Conservation (phyloP, 2,797 vertebrate genomes). For the Gephyroberyx darwinii region DNA sequence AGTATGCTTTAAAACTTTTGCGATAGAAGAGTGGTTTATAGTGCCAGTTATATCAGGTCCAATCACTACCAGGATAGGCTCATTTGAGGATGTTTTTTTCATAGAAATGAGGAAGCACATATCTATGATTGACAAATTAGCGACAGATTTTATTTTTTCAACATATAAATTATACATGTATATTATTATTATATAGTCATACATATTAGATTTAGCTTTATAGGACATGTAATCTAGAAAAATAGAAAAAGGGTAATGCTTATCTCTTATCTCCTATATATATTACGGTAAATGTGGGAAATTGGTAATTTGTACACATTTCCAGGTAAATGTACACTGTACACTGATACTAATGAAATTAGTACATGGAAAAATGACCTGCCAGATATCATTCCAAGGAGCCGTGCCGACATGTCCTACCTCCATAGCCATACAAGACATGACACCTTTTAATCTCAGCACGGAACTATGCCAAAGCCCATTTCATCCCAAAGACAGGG, state of each 20-base stretch:
- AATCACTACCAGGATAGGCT: constrained; percentile 33
- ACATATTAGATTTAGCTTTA: constrained; percentile 49
- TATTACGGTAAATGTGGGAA: neutral
- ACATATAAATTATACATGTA: constrained; percentile 10
- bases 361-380: constrained; percentile 75
- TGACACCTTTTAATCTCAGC: constrained; percentile 84
- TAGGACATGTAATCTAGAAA: constrained; percentile 49
- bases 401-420: constrained; percentile 67
- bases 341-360: constrained; percentile 64
- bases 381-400: constrained; percentile 73
- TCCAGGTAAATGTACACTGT: no score
- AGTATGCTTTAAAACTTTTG: constrained; percentile 22
- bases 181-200: constrained; percentile 24
- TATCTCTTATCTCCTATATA: constrained; percentile 53
- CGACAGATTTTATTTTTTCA: neutral
- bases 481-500: constrained; percentile 77
- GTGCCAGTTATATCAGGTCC: constrained; percentile 9
- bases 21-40: constrained; percentile 4
- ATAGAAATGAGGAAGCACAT: constrained; percentile 29
- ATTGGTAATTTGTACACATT: no score
- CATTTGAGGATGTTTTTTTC: constrained; percentile 38
- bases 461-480: constrained; percentile 77
- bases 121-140: neutral
- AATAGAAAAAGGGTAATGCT: constrained; percentile 41
- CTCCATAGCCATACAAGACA: constrained; percentile 71